Evolutionary conservation across 1,140 invertebrate species (phyloP).

Genomic region (Mamestra configurata): DNA sequence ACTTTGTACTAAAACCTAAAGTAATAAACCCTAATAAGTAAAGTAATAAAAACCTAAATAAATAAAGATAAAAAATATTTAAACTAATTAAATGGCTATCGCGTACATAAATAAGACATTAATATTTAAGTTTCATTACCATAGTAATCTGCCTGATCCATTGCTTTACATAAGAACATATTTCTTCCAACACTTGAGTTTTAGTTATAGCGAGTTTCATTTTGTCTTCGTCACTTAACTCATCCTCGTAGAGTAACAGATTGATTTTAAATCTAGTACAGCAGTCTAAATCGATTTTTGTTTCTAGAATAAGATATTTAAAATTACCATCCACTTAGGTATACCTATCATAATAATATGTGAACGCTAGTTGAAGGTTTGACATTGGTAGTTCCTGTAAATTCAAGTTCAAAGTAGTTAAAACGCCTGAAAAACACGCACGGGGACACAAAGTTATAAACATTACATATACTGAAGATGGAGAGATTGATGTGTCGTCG

Average conservation of each 20-base stretch:
- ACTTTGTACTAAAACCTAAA: slow-evolving; percentile 90
- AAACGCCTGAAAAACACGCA: no score
- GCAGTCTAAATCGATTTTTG: slow-evolving; percentile 89
- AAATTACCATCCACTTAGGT: not conserved
- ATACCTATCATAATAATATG: no score
- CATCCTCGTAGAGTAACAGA: slow-evolving; percentile 86
- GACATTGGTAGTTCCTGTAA: no score
- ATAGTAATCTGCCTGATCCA: slow-evolving; percentile 91
- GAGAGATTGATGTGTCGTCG: not conserved
- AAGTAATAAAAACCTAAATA: not conserved
- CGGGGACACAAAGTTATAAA: no score
- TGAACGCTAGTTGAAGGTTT: no score
- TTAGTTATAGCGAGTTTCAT: slow-evolving; percentile 86
- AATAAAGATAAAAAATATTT: not conserved
- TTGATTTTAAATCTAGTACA: slow-evolving; percentile 88
- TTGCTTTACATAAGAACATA: slow-evolving; percentile 89
- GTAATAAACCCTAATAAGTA: no score
- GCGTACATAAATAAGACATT: no score
- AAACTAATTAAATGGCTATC: not conserved
- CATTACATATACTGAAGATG: no score
- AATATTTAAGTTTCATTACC: slow-evolving; percentile 72
- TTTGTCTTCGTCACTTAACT: slow-evolving; percentile 85
- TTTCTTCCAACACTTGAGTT: slow-evolving; percentile 84
- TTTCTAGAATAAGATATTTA: slow-evolving; percentile 80
- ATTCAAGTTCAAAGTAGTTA: no score